Evolutionary conservation across 2,888 invertebrate genomes (phyloP).

Genomic region (Orthosia cruda): DNA sequence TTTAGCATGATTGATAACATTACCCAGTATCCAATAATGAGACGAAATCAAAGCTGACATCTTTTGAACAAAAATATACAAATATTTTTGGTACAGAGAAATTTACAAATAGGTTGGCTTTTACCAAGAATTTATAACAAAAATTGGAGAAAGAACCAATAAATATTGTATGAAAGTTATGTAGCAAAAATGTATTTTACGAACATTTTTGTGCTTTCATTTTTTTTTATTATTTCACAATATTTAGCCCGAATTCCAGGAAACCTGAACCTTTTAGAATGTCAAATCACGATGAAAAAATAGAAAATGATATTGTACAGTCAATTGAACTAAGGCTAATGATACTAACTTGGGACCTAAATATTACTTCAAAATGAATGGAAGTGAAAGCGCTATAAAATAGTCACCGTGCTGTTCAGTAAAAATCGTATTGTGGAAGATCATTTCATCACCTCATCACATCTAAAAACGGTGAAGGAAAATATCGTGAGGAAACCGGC

Average conservation of each 20-base stretch:
- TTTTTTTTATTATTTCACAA: neutral
- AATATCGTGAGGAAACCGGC: too few relatives aligned
- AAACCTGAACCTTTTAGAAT: neutral
- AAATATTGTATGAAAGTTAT: neutral
- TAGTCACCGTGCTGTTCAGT: too few relatives aligned
- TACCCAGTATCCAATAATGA: constrained; percentile 9
- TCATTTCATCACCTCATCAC: too few relatives aligned
- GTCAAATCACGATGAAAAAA: too few relatives aligned
- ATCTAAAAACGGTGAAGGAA: too few relatives aligned
- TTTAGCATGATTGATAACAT: constrained; percentile 40
- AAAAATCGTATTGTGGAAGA: too few relatives aligned
- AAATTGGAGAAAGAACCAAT: neutral
- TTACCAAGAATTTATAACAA: neutral
- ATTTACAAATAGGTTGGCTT: neutral
- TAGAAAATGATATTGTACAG: too few relatives aligned
- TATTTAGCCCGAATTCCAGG: neutral
- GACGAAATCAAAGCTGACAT: neutral
- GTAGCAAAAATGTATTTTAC: constrained; percentile 8
- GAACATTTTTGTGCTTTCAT: neutral
- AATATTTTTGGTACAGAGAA: neutral
- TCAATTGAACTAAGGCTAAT: too few relatives aligned
- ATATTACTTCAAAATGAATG: too few relatives aligned
- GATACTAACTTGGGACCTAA: too few relatives aligned
- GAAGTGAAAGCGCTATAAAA: too few relatives aligned
- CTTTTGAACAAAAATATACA: constrained; percentile 2